phyloP scores from a whole-genome alignment of 2,113 vertebrate genomes.

The Peucedramus taeniatus region DNA sequence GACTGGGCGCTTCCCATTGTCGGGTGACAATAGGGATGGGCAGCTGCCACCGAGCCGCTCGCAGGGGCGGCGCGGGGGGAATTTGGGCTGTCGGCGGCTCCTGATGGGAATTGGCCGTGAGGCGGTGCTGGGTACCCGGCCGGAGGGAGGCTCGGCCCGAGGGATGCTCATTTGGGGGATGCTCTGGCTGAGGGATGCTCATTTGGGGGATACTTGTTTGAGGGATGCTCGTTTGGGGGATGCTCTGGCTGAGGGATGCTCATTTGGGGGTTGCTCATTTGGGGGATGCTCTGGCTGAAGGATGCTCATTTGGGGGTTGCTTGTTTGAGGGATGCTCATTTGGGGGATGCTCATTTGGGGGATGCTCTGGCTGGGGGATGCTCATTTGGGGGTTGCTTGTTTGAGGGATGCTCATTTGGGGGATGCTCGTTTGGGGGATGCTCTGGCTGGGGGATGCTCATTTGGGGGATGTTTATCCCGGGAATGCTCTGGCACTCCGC shows the following conservation, averaged over 20 bases:
- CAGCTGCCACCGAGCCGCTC: not conserved
- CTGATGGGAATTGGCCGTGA: not conserved
- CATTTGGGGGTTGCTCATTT: no score
- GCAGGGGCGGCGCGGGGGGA: not conserved
- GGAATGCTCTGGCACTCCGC: not conserved
- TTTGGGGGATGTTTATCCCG: no score
- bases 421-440: not conserved
- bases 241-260: not conserved
- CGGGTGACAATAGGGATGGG: not conserved
- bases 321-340: not conserved
- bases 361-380: no score
- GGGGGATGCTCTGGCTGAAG: no score
- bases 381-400: not conserved
- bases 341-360: not conserved
- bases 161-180: no score
- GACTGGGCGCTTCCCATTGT: not conserved
- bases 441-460: no score
- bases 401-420: not conserved
- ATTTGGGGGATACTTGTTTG: no score
- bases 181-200: not conserved
- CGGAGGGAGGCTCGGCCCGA: not conserved
- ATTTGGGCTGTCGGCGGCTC: not conserved
- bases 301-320: no score
- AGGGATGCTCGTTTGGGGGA: no score
- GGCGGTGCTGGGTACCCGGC: fast-evolving